phyloP scores from a whole-genome alignment of 2,797 vertebrate species.

The Uromys caudimaculatus region DNA sequence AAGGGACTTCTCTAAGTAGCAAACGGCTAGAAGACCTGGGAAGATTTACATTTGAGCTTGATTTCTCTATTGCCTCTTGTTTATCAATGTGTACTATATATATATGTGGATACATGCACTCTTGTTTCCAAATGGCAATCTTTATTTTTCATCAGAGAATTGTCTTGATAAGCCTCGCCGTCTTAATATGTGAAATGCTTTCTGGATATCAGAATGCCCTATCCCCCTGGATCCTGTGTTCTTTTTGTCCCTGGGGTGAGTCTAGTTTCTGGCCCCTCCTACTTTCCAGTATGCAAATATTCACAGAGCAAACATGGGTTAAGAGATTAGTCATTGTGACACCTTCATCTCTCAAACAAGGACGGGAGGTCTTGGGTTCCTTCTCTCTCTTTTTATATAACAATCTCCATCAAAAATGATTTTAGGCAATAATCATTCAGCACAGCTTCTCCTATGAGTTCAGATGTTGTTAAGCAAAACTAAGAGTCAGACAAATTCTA shows the following conservation, averaged over 20 bases:
- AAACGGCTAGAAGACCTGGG: background rate
- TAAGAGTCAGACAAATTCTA: background rate
- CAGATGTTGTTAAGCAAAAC: background rate
- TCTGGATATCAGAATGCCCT: background rate
- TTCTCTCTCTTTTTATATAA: slow-evolving; percentile 6
- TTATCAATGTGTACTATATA: background rate
- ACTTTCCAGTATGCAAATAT: background rate
- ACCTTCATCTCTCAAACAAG: slow-evolving; percentile 2
- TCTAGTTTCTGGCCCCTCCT: background rate
- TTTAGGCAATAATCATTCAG: background rate
- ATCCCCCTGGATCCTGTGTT: background rate
- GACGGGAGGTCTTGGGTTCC: background rate
- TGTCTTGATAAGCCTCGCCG: background rate
- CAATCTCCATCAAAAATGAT: background rate
- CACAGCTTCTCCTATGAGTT: background rate
- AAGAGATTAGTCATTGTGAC: background rate
- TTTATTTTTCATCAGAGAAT: background rate
- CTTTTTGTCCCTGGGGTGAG: background rate
- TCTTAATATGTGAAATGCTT: background rate
- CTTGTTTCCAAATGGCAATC: background rate
- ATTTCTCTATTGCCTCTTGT: background rate
- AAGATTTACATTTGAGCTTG: background rate
- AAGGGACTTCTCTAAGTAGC: background rate
- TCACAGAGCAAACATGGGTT: background rate
- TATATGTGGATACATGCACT: accelerated